Evolutionary conservation across 2,888 invertebrate species (phyloP).

Genomic region (Folsomia candida): DNA sequence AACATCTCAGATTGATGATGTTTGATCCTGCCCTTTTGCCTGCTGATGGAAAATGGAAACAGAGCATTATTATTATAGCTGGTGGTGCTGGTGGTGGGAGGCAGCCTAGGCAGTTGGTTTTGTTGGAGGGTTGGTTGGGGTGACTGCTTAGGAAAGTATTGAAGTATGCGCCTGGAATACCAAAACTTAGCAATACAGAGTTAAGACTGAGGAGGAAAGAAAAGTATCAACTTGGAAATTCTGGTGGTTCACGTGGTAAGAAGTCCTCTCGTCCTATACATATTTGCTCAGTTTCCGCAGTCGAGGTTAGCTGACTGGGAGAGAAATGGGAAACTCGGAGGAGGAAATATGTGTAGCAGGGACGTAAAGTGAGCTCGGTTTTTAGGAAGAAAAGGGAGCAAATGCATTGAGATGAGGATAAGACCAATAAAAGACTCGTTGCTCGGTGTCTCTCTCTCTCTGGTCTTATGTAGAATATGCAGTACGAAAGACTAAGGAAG

Average conservation of each 20-base stretch:
- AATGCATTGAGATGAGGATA: not conserved
- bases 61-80: not conserved
- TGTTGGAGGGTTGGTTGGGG: too few species aligned
- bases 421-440: slow-evolving; percentile 1
- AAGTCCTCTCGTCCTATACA: not conserved
- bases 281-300: not conserved
- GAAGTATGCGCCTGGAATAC: slow-evolving; percentile 2
- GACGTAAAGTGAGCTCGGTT: not conserved
- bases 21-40: not conserved
- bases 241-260: not conserved
- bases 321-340: not conserved
- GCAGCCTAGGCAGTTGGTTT: not conserved
- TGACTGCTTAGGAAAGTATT: not conserved
- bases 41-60: not conserved
- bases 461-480: not conserved
- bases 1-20: slow-evolving; percentile 2
- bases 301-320: not conserved
- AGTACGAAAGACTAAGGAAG: not conserved
- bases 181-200: not conserved
- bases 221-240: slow-evolving; percentile 6
- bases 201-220: not conserved
- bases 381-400: slow-evolving; percentile 4
- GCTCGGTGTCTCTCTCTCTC: not conserved
- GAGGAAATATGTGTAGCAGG: not conserved
- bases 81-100: not conserved